These are phyloP conservation scores for Malurus melanocephalus DNA, from an alignment of 2,113 vertebrate species.

Conservation along the genomic window DNA sequence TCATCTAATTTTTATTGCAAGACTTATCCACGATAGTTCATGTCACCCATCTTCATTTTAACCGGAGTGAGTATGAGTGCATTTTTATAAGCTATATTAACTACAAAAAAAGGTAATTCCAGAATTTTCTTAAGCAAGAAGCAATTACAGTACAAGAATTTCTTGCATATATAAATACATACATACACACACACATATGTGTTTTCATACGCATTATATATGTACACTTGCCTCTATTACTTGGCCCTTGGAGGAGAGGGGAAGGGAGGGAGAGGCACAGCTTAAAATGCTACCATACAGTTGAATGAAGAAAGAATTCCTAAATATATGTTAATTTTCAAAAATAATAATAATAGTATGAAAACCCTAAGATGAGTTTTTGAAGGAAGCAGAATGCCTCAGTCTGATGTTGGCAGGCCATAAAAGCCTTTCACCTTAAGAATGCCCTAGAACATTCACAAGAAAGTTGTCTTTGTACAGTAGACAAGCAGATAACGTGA, in stretches of 20 bases:
- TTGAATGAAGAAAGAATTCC: not conserved
- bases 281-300: not conserved
- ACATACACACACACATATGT: no score
- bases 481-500: not conserved
- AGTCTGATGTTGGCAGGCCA: not conserved
- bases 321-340: not conserved
- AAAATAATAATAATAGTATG: not conserved
- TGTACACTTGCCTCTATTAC: not conserved
- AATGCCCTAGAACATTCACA: not conserved
- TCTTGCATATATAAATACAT: not conserved
- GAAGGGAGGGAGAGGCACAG: fast-evolving
- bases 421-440: constrained; percentile 14
- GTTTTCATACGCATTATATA: not conserved
- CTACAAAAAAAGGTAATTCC: not conserved
- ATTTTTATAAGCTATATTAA: not conserved
- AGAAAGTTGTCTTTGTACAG: constrained; percentile 10
- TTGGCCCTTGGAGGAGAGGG: fast-evolving
- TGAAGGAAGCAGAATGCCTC: not conserved
- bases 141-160: not conserved
- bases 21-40: not conserved
- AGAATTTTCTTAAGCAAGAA: not conserved
- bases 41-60: not conserved
- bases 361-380: not conserved
- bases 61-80: not conserved
- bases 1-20: not conserved